Base-by-base conservation (phyloP, 2,797 vertebrate genomes). In the Notoglanidium macrostoma region DNA sequence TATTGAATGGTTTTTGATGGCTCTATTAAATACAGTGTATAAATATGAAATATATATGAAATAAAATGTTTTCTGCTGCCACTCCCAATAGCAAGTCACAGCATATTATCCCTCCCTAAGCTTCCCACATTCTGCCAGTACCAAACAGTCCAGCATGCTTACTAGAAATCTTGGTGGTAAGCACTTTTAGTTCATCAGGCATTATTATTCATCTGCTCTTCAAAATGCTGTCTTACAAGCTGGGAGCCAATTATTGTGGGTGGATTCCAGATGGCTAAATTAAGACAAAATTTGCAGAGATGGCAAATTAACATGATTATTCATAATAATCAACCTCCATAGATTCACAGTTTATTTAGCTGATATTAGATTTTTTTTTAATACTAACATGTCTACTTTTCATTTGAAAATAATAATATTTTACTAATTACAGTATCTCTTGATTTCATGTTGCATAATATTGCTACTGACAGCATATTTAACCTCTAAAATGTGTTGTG, bases 221-320 rank as follows among this genome's bases (percentile, higher is more conserved):
- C 59, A 82, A 65, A 65, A 61, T 44, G 32, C 21, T 82, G 46
- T 81, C 59, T 26, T 59, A 46, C 15, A 67, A n/a, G 44, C 44
- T 67, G 17, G 10, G 32, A 83, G 17, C n/a, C 46, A 32, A 23
- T 68, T 54, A 68, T 51, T 54, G 81, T 67, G 63, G 81, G 81
- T 68, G 63, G 63, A 68, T 12, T 67, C 63, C 61, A 68, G 63
- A 83, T 83, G 81, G n/a, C n/a, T 68, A 83, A 51, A 32, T 68
- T 51, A 67, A 23, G 46, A 54, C 46, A 83, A 83, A 61, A 83
- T 29, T 67, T 32, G 40, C 46, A 51, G n/a, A 83, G 10, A 54
- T 67, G 15, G 26, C 59, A 82, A 82, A 82, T 65, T 82, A 65
- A 26, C 61, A 51, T 83, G 81, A 83, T 68, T 68, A 83, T 54